Conservation (phyloP, 2,888 invertebrate species). For the Orchesellides sinensis region DNA sequence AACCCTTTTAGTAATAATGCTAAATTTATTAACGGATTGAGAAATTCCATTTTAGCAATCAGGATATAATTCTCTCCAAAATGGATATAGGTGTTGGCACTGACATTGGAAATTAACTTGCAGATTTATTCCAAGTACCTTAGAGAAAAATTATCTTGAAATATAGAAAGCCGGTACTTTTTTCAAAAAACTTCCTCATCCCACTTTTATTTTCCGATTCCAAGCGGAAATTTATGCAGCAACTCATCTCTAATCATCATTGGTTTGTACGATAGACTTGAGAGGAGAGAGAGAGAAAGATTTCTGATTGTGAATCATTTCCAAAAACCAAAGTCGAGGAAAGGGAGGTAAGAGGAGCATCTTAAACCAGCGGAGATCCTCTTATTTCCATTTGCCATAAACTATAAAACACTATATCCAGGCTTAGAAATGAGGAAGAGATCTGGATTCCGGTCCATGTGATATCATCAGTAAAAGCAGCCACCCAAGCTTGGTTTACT, state of each 20-base stretch:
- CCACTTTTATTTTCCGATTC: constrained; percentile 20
- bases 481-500: background rate
- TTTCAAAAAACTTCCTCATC: constrained; percentile 1
- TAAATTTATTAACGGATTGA: too few species aligned
- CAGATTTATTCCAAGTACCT: background rate
- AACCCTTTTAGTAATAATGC: too few species aligned
- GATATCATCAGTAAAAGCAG: constrained; percentile 51
- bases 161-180: background rate
- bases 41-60: too few species aligned
- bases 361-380: constrained; percentile 19
- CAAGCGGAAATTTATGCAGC: constrained; percentile 16
- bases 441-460: constrained; percentile 43
- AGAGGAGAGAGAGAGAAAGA: background rate
- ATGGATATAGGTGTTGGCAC: background rate
- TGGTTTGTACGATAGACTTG: constrained; percentile 3
- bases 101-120: constrained; percentile 12
- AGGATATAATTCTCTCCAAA: background rate
- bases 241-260: constrained; percentile 22
- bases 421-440: constrained; percentile 33
- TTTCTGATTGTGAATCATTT: background rate
- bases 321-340: background rate
- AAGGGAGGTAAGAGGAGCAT: background rate
- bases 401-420: constrained; percentile 35
- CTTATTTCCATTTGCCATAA: constrained; percentile 49
- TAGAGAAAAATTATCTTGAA: background rate